Conservation (phyloP, 2,113 vertebrate genomes). For the Oreocharis arfaki region DNA sequence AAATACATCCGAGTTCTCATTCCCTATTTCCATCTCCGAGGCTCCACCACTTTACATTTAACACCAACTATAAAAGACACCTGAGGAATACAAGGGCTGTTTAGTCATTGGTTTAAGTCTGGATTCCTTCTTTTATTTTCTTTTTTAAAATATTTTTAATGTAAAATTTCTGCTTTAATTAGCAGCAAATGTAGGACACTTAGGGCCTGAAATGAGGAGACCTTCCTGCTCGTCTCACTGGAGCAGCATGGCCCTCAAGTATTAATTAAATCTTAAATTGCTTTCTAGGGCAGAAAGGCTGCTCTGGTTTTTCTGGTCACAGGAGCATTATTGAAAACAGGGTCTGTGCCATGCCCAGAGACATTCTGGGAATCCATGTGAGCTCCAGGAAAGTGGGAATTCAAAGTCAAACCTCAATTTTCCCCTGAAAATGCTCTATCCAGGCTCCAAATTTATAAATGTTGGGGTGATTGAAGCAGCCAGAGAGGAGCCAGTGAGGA, state of each 20-base stretch:
- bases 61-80: neutral
- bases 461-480: neutral
- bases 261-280: constrained; percentile 39
- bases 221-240: neutral
- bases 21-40: neutral
- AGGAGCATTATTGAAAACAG: neutral
- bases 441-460: neutral
- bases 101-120: neutral
- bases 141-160: neutral
- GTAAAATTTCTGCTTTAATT: neutral
- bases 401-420: neutral
- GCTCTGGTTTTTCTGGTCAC: neutral
- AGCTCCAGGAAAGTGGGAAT: neutral
- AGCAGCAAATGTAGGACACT: neutral
- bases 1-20: neutral
- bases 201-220: neutral
- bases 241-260: neutral
- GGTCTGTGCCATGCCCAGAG: neutral
- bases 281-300: neutral
- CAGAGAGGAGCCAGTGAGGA: neutral
- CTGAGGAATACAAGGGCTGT: neutral
- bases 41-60: neutral
- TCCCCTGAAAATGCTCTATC: neutral
- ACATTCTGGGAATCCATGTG: neutral
- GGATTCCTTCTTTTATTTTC: neutral